phyloP scores from a whole-genome alignment of 2,797 vertebrate species.

The Cuniculus paca region DNA sequence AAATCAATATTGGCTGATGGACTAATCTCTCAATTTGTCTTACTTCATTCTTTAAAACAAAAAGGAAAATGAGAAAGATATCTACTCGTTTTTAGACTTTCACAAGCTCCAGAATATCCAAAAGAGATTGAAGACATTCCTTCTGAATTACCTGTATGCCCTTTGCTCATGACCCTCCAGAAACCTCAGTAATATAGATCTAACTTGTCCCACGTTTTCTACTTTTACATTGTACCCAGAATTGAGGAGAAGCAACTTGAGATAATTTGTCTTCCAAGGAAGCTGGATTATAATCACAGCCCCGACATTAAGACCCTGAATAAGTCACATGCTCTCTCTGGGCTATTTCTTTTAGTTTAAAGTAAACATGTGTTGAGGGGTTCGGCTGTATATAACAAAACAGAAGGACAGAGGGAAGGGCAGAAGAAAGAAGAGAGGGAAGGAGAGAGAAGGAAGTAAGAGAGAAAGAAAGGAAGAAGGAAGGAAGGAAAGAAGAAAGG shows the following conservation, averaged over 20 bases:
- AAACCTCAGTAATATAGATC: not conserved
- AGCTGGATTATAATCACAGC: not conserved
- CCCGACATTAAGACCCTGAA: not conserved
- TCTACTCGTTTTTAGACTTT: not conserved
- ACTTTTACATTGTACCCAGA: not conserved
- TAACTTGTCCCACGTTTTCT: not conserved
- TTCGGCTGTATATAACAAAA: not conserved
- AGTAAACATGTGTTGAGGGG: not conserved
- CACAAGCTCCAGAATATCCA: not conserved
- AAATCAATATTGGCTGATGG: conserved; percentile 50
- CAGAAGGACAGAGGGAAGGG: not conserved
- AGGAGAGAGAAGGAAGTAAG: too few relatives aligned
- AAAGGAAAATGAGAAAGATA: not conserved
- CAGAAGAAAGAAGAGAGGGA: fast-evolving
- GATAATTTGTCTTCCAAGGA: not conserved
- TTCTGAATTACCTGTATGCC: not conserved
- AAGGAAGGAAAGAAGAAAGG: not conserved
- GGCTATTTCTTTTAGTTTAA: conserved; percentile 10
- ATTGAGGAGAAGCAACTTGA: not conserved
- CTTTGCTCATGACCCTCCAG: not conserved
- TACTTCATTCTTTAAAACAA: conserved; percentile 38
- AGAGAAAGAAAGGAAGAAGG: not conserved
- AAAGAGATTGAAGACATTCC: not conserved
- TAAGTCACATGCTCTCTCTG: not conserved
- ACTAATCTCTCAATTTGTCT: conserved; percentile 70